Percentiles rank a stretch among this genome's conserved stretches.
Evolutionary conservation across 2,113 vertebrate genomes (phyloP).

Genomic region (Callaeas wilsoni): DNA sequence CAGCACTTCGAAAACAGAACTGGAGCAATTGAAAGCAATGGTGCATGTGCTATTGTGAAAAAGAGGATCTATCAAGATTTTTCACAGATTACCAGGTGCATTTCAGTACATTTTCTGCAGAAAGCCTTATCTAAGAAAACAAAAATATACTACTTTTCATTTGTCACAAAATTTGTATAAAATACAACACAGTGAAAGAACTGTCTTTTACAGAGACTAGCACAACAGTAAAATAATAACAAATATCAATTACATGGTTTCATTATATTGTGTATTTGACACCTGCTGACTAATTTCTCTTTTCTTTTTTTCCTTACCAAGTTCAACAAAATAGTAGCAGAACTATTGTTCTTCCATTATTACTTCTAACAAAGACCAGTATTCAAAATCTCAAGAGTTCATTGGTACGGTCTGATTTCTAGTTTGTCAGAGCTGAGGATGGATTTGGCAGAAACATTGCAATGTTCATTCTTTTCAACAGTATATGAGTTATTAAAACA

Average conservation of each 20-base stretch:
- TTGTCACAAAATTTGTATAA: background rate
- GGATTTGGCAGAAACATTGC: background rate
- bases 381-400: background rate
- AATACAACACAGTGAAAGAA: background rate
- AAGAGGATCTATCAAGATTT: background rate
- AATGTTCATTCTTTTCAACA: background rate
- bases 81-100: background rate
- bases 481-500: background rate
- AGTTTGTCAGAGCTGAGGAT: background rate
- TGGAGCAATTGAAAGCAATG: background rate
- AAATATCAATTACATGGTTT: background rate
- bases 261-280: background rate
- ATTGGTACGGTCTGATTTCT: background rate
- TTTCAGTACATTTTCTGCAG: background rate
- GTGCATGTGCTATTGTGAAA: background rate
- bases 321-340: background rate
- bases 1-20: background rate
- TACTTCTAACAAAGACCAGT: background rate
- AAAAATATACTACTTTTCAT: background rate
- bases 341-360: background rate
- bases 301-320: background rate
- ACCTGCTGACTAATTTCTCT: background rate
- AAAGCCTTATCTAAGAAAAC: background rate
- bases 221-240: background rate
- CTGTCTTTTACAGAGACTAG: background rate